Evolutionary conservation across 2,888 invertebrate species (phyloP), one percentile per base, ranked within the genome.

Genomic region (Marronus borbonicus): DNA sequence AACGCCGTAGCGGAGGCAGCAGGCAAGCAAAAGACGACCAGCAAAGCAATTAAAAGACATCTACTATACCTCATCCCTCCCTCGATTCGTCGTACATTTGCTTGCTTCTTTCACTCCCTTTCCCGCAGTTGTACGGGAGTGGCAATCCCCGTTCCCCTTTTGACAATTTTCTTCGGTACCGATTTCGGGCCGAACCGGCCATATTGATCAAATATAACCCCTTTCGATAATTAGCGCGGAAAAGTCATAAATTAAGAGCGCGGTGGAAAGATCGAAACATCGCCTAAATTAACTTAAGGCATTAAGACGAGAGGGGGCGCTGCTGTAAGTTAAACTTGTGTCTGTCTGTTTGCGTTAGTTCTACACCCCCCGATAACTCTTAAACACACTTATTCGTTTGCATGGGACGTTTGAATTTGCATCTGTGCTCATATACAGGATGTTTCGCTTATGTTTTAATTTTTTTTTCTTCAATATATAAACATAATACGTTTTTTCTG

Each of bases 221-320:
- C 72, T 74, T 68, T 68, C 72, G 72, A 74, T 74, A 74, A 74
- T 74, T 74, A 74, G 72, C 72, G 72, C 44, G 44, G 72, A 70
- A 62, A 60, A 74, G 72, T 74, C 72, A 62, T 74, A 74, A 74
- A 74, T 74, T 74, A 74, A 65, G 64, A 74, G 60, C 44, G 17
- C 72, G 72, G 60, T 60, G 72, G 50, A 68, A 70, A 74, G 80
- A 76, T 80, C 81, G 80, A 80, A 79, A 78, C 78, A 81, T 80
- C 76, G 81, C 74, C 78, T 78, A 81, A 81, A 81, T 81, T 81
- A 81, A 81, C 81, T 81, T 79, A 28, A 81, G 78, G 77, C 80
- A 80, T 80, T 39, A 44, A 60, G 60, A 50, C 49, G 14, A 39
- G 72, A 60, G 60, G 72, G 36, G 28, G 44, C 44, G 58, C 17